These are phyloP conservation scores for Ditylenchus dipsaci DNA, from an alignment of 1,140 invertebrate genomes.

Conservation along the genomic window DNA sequence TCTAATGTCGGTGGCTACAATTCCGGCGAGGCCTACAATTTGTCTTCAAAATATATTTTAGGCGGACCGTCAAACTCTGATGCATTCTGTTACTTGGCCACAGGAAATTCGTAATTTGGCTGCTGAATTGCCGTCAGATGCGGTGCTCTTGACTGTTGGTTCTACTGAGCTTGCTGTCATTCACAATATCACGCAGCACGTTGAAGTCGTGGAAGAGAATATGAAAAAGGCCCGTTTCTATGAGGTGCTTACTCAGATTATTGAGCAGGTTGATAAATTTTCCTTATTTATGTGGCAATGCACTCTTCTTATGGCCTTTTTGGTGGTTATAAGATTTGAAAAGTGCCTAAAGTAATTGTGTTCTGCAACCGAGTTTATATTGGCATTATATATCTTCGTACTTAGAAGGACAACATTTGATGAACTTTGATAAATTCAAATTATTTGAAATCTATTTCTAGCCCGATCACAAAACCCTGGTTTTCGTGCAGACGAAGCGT, in stretches of 20 bases:
- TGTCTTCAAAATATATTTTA: too few relatives aligned
- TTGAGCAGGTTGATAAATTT: constrained; percentile 20
- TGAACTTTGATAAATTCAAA: not conserved
- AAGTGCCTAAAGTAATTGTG: not conserved
- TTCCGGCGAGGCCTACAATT: too few relatives aligned
- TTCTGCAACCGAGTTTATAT: not conserved
- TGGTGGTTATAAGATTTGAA: constrained; percentile 67
- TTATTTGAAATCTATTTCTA: constrained; percentile 8
- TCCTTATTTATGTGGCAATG: not conserved
- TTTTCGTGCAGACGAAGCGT: constrained; percentile 95
- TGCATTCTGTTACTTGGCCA: constrained; percentile 96
- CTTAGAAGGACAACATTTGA: not conserved
- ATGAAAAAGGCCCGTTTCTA: constrained; percentile 44
- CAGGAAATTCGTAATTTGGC: constrained; percentile 88
- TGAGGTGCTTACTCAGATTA: constrained; percentile 33
- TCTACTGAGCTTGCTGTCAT: constrained; percentile 84
- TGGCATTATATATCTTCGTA: not conserved
- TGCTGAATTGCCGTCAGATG: constrained; percentile 84
- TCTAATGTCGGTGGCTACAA: too few relatives aligned
- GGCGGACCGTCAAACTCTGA: too few relatives aligned
- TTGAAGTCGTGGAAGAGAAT: constrained; percentile 50
- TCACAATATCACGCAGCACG: constrained; percentile 76
- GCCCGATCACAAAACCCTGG: constrained; percentile 63
- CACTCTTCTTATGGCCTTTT: not conserved
- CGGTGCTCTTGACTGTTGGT: too few relatives aligned